A percentile compares a stretch with the other conserved stretches of the same genome.
These are phyloP conservation scores for Drosophila varians DNA, from an alignment of 1,140 invertebrate species.

Conservation along the genomic window DNA sequence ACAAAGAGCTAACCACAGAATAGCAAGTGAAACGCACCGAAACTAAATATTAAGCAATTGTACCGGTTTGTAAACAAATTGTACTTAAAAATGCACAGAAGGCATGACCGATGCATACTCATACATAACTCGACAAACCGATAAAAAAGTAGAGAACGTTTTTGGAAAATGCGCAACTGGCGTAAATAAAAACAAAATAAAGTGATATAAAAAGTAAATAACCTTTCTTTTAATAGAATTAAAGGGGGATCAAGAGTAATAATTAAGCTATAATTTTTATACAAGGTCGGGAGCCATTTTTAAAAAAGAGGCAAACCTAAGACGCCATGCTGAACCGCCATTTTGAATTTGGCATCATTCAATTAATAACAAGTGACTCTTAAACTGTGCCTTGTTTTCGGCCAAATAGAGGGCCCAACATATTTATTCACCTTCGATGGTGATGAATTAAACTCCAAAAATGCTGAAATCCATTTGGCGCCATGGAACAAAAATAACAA, in stretches of 20 bases:
- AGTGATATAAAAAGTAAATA: slow-evolving; percentile 54
- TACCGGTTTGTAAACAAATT: slow-evolving; percentile 49
- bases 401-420: no score
- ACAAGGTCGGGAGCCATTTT: no score
- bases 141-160: slow-evolving; percentile 72
- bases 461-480: neutral
- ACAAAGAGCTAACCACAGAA: slow-evolving; percentile 46
- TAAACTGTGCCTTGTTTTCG: no score
- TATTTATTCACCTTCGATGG: no score
- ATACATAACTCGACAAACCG: slow-evolving; percentile 49
- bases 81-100: slow-evolving; percentile 29
- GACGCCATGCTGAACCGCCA: no score
- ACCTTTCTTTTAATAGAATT: neutral
- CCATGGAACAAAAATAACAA: neutral
- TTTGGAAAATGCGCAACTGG: slow-evolving; percentile 59
- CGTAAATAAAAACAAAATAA: slow-evolving; percentile 57
- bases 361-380: no score
- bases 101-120: neutral
- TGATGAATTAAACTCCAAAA: neutral
- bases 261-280: no score
- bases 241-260: no score
- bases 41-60: slow-evolving; percentile 65
- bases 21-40: slow-evolving; percentile 47
- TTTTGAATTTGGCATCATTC: no score
- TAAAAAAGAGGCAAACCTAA: no score